Evolutionary conservation across 2,113 vertebrate genomes (phyloP).

Genomic region (Xiphorhynchus elegans): DNA sequence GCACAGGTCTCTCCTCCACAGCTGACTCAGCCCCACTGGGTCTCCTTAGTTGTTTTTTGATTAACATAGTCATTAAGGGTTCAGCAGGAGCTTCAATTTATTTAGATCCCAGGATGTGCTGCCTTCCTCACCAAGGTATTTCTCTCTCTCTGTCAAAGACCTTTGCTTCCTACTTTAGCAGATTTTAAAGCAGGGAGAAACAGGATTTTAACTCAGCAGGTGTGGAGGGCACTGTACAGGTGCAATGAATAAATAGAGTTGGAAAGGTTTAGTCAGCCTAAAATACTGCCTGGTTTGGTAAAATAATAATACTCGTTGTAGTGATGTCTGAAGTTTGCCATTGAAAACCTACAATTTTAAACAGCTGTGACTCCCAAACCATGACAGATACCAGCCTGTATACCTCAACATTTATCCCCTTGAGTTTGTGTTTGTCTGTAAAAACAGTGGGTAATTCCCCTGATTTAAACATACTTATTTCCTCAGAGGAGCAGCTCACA

Average conservation of each 20-base stretch:
- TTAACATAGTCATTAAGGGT: not conserved
- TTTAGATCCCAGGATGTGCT: not conserved
- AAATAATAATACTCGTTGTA: slow-evolving; percentile 73
- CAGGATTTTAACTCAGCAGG: slow-evolving; percentile 51
- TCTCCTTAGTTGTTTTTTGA: not conserved
- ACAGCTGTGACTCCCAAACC: slow-evolving; percentile 44
- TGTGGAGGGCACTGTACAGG: slow-evolving; percentile 14
- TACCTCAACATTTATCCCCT: not conserved
- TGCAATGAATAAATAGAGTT: slow-evolving; percentile 66
- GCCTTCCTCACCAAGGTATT: not conserved
- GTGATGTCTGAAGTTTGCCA: slow-evolving; percentile 32
- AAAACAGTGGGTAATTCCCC: not conserved
- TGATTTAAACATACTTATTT: not conserved
- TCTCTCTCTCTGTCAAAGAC: slow-evolving; percentile 14
- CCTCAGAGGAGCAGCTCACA: accelerated
- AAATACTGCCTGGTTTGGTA: slow-evolving; percentile 68
- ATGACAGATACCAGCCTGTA: not conserved
- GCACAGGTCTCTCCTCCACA: not conserved
- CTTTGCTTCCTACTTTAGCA: slow-evolving; percentile 26
- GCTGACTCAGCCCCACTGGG: not conserved
- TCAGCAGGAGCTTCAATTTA: not conserved
- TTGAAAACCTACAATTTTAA: slow-evolving; percentile 70
- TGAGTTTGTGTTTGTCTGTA: not conserved
- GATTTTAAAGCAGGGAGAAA: slow-evolving; percentile 48
- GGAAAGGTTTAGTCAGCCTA: slow-evolving; percentile 62